Conservation (phyloP, 64 coral and sea anemone genomes). For the Actinia equina region DNA sequence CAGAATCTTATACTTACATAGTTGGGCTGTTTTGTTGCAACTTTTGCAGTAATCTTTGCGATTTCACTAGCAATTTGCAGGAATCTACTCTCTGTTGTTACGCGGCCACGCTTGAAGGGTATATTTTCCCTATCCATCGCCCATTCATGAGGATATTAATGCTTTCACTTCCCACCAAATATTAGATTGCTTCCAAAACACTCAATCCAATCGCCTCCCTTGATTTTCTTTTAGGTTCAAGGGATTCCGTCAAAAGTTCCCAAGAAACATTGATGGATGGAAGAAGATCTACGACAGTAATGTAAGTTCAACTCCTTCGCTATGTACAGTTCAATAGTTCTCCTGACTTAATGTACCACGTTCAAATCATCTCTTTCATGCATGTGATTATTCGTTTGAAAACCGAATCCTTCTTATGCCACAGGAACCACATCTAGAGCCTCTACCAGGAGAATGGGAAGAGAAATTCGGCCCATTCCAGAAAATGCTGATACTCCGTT, state of each 20-base stretch:
- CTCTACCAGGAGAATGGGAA: slow-evolving; percentile 92
- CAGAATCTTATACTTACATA: too few relatives aligned
- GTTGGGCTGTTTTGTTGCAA: too few relatives aligned
- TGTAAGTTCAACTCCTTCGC: slow-evolving; percentile 43
- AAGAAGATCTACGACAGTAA: slow-evolving; percentile 99
- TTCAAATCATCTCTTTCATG: not conserved
- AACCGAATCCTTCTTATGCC: not conserved
- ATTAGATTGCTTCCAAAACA: not conserved
- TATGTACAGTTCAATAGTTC: not conserved
- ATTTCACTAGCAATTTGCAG: too few relatives aligned
- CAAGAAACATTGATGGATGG: slow-evolving; percentile 88
- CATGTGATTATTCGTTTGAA: not conserved
- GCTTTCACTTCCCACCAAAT: too few relatives aligned
- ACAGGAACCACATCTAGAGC: slow-evolving; percentile 86
- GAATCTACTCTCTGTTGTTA: too few relatives aligned
- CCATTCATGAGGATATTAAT: too few relatives aligned
- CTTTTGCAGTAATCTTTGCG: too few relatives aligned
- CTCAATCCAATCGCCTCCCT: not conserved
- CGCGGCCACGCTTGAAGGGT: too few relatives aligned
- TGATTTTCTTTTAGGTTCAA: slow-evolving; percentile 46
- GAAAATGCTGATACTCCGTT: slow-evolving; percentile 89
- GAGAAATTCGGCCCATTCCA: slow-evolving; percentile 89
- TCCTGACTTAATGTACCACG: too few relatives aligned
- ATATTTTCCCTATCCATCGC: too few relatives aligned
- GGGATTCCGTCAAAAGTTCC: slow-evolving; percentile 93